Percentiles rank a stretch among this genome's conserved stretches.
These are phyloP conservation scores for Mellivora capensis DNA, from an alignment of 2,113 vertebrate genomes.

Conservation along the genomic window DNA sequence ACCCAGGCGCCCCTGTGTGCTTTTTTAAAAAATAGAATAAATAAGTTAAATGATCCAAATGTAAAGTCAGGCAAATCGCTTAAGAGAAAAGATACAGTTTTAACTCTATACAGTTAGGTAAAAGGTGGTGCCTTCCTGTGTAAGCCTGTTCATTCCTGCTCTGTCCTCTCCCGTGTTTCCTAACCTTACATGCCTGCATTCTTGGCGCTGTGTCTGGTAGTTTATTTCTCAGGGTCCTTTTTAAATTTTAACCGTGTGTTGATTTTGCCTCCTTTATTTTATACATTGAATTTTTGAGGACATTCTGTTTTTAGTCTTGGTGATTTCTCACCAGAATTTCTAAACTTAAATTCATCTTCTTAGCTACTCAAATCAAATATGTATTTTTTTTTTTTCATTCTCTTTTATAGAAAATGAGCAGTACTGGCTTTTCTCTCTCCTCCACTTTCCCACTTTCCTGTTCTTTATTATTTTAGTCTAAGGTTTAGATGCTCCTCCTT, in stretches of 20 bases:
- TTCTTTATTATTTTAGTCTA: not conserved
- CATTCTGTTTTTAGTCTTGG: not conserved
- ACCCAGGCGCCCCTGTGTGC: no score
- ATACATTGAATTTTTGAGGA: not conserved
- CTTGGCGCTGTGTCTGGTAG: not conserved
- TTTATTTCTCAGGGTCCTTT: not conserved
- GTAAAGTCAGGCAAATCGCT: not conserved
- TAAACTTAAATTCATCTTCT: conserved; percentile 1
- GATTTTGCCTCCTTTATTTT: not conserved
- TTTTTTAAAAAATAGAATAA: not conserved
- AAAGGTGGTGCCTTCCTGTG: not conserved
- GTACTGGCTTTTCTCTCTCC: no score
- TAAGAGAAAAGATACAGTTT: not conserved
- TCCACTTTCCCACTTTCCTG: not conserved
- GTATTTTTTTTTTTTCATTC: not conserved
- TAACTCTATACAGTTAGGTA: not conserved
- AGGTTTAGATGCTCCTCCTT: not conserved
- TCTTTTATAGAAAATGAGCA: not conserved
- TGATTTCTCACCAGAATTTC: not conserved
- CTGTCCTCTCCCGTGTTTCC: not conserved
- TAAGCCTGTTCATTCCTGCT: not conserved
- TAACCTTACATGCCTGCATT: rapidly evolving
- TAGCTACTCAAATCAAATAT: not conserved
- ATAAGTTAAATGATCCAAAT: not conserved
- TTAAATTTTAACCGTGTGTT: not conserved